Evolutionary conservation across 35 echinoderm and acorn worm species (phyloP), one percentile per base, ranked within the genome.

Genomic region (Heliocidaris tuberculata): DNA sequence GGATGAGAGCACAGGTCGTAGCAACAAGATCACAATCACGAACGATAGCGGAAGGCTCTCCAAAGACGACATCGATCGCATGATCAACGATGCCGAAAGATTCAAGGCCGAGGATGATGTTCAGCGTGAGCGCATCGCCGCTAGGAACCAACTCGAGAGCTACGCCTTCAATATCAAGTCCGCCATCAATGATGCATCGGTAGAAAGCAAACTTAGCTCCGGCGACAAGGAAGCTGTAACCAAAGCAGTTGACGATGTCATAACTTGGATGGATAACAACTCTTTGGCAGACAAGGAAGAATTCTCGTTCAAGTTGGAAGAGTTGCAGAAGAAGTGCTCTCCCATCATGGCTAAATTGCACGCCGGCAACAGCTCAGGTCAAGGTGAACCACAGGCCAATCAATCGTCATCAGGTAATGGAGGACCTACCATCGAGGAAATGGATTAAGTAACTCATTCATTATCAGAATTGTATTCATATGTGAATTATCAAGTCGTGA

Each of bases 41-140:
- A 97, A 96, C 85, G 85, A 95, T 5, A 94, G 96, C 13, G 92
- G 88, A n/a, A 60, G 93, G 21, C 60, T 94, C 13, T 85, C 92
- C 42, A 95, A 95, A 90, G 93, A 90, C 6, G 95, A 97, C 47
- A 99, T 97, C 29, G 96, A 97, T 31, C 94, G 95, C 11, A 99
- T 97, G 96, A 89, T 97, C 24, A 93, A 91, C 16, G 98, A 97
- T 86, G 96, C 96, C 17, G 98, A 97, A 48, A 93, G 49, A 90
- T 97, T 96, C 86, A 94, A 99, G 88, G 98, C 96, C 24, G 98
- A 99, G 90, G 98, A 99, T 95, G 95, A 97, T 8, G 93, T 90
- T 13, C 98, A 99, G 16, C 94, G 98, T 7, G 94, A 97, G 52
- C 86, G 96, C 7, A 90, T 99, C 21, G 85, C 94, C 9, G 65